Conservation (phyloP, 2,888 invertebrate species). For the Melanotus villosus region DNA sequence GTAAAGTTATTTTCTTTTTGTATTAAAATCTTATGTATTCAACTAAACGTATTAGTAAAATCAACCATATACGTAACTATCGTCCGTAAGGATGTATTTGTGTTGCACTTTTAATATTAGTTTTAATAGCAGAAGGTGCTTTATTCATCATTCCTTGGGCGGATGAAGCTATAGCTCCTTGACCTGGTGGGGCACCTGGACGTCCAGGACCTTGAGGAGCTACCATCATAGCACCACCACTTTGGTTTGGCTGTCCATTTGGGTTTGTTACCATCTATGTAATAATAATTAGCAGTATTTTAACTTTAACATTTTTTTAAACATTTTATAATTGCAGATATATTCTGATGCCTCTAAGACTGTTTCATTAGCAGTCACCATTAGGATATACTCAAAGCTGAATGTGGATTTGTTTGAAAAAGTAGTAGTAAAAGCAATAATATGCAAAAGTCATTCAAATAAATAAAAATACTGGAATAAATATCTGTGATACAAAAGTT, state of each 20-base stretch:
- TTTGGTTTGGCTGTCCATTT: conserved; percentile 66
- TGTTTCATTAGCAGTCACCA: too few species aligned
- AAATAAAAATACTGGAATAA: too few species aligned
- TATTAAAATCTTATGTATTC: too few species aligned
- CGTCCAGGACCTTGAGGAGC: conserved; percentile 69
- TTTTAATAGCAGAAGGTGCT: conserved; percentile 91
- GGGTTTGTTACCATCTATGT: conserved; percentile 63
- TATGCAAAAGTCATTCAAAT: too few species aligned
- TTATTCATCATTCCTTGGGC: conserved; percentile 81
- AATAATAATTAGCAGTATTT: conserved; percentile 25
- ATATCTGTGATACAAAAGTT: too few species aligned
- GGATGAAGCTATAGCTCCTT: conserved; percentile 74
- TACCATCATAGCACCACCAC: conserved; percentile 69
- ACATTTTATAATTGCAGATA: too few species aligned
- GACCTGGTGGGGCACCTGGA: conserved; percentile 73
- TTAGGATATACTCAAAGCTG: too few species aligned
- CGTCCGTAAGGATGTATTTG: conserved; percentile 90
- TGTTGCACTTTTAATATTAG: conserved; percentile 92
- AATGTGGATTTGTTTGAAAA: background rate
- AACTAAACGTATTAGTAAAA: too few species aligned
- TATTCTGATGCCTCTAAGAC: too few species aligned
- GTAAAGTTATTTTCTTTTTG: too few species aligned
- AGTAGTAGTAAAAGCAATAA: background rate
- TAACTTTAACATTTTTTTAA: too few species aligned
- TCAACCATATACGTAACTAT: too few species aligned